Percentiles rank a stretch among this genome's conserved stretches.
phyloP scores from a whole-genome alignment of 2,797 vertebrate genomes.

The Mionectes olivaceus region DNA sequence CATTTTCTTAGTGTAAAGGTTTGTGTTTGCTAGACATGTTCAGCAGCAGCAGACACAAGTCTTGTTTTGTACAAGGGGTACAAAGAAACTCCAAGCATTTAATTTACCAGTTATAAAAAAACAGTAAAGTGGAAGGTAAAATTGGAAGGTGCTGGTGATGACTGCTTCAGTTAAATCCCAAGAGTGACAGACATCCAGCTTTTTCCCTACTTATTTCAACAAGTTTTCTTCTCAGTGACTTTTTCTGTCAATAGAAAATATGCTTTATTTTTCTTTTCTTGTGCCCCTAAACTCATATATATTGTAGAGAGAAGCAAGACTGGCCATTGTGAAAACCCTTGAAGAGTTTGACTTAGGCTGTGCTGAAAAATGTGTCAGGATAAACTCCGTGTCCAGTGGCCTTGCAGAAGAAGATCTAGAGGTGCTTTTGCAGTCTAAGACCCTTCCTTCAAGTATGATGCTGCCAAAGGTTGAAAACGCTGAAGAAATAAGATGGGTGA shows the following conservation, averaged over 20 bases:
- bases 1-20: background rate
- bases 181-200: background rate
- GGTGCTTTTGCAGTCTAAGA: conserved; percentile 83
- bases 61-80: background rate
- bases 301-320: conserved; percentile 87
- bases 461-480: conserved; percentile 93
- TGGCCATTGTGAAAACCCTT: conserved; percentile 86
- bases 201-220: background rate
- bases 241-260: background rate
- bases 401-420: conserved; percentile 90
- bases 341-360: conserved; percentile 86
- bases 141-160: background rate
- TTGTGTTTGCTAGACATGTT: background rate
- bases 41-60: background rate
- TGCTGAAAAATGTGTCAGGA: conserved; percentile 92
- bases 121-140: background rate
- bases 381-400: conserved; percentile 94
- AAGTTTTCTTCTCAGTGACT: background rate
- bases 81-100: background rate
- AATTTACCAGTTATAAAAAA: background rate
- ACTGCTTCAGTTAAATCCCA: background rate
- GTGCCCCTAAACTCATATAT: background rate
- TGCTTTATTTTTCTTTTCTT: background rate
- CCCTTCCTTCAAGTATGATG: conserved; percentile 94
- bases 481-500: conserved; percentile 93